Base-by-base conservation (phyloP, 2,113 vertebrate species). In the Corythaixoides concolor region DNA sequence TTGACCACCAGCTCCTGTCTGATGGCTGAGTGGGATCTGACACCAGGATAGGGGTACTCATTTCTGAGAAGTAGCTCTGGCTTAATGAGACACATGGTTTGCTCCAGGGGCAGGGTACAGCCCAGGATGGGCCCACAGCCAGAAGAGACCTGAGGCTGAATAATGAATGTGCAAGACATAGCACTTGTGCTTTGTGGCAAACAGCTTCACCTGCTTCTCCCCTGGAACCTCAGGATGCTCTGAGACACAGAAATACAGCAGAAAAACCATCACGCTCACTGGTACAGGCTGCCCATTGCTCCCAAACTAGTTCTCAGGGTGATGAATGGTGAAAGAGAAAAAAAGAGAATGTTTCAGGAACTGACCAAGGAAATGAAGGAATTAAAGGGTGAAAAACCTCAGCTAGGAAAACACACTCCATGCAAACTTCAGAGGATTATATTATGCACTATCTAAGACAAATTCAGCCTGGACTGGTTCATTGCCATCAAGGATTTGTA, bases 381-480 rank as follows among this genome's bases (percentile, higher is more conserved):
- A 80, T 89, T 83, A 67, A 69, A 87, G 8, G 26, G 32, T 7
- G 5, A 5, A 16, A 85, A 70, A 24, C 2, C 63, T 75, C 39
- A 92, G 55, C 58, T 3, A 72, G 62, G 49, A 89, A 87, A 89
- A 83, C 28, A 90, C 6, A 24, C 39, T 68, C 37, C 20, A 20
- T 39, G 63, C 50, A 88, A 85, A 91, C 59, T 83, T 76, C 50
- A 89, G 76, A 88, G 63, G 66, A 67, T 85, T 93, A 85, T 81
- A 52, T 39, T 88, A 92, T 45, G 56, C 22, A 58, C 53, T 85
- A 5, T 39, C 63, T 59, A 87, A 92, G 86, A 30, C 93, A 94
- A 96, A 74, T 47, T 75, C 73, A 90, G 59, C 78, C 41, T 47
- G 41, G 43, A 39, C 45, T 95, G 90, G 74, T 93, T 93, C 84